Conservation (phyloP, 2,797 vertebrate species). For the Pangasius sanitwongsei region DNA sequence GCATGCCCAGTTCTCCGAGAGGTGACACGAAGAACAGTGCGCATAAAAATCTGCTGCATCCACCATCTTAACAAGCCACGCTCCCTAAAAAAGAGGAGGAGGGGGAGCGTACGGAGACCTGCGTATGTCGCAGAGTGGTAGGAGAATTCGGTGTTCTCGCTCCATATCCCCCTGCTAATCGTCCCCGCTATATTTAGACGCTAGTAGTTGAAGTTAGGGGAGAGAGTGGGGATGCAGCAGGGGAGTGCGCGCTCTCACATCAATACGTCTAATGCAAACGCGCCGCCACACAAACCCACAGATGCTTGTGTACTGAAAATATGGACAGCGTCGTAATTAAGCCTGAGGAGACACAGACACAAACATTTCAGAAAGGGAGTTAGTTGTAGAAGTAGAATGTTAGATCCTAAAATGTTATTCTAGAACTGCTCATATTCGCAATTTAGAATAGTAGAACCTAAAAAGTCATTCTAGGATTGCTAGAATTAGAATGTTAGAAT, state of each 20-base stretch:
- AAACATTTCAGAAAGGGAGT: neutral
- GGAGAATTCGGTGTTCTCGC: constrained; percentile 37
- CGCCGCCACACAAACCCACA: neutral
- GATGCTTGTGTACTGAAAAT: neutral
- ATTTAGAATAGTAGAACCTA: neutral
- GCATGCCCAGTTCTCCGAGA: constrained; percentile 9
- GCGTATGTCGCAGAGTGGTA: constrained; percentile 32
- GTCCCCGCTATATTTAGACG: constrained; percentile 53
- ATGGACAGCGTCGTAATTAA: constrained; percentile 9
- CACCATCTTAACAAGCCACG: constrained; percentile 7
- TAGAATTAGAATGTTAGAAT: neutral
- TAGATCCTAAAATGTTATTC: neutral
- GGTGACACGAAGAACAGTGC: constrained; percentile 18
- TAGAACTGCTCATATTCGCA: neutral
- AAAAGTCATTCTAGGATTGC: neutral
- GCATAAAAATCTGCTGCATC: constrained; percentile 32
- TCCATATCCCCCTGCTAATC: constrained; percentile 44
- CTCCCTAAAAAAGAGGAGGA: neutral
- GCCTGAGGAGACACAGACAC: neutral
- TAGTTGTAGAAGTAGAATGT: neutral
- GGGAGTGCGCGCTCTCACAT: constrained; percentile 11
- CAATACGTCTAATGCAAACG: constrained; percentile 31
- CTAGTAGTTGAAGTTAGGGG: constrained; percentile 16
- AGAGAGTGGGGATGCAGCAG: constrained; percentile 17
- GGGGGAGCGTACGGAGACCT: neutral